Base-by-base conservation (phyloP, 1,140 invertebrate genomes). In the Proales similis region DNA sequence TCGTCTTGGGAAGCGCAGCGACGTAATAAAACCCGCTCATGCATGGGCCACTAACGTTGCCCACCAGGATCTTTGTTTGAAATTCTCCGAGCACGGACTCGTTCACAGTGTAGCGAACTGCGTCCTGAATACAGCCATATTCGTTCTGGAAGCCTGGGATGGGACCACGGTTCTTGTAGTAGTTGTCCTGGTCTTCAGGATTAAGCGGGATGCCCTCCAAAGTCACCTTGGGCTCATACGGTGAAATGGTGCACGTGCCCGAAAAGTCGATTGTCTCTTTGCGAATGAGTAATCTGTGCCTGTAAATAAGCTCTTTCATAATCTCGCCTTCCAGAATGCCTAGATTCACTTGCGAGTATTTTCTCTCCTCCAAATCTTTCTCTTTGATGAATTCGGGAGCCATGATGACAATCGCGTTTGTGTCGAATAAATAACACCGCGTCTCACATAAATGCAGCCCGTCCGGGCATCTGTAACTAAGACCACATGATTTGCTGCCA, bases 11-110 rank as follows among this genome's bases (percentile, higher is more conserved):
- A 36, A 78, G 64, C 3, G 71, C 68, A 5, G 72, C 76, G 2
- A 78, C 74, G 66, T 78, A 77, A 65, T 78, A 78, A 61, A 76
- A 77, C 3, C 76, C 76, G 33, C 72, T 74, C 73, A 76, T 78
- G 65, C 76, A 78, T 2, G 76, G 76, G 9, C 76, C 76, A 7
- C 73, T 73, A 2, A 78, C 72, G 67, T 78, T 77, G 12, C 76
- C 76, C 2, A 74, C 75, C 11, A 77, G 68, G 74, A 78, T 76
- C 47, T 70, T 68, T 68, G 72, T 77, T 4, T 70, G 68, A 32
- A 24, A 57, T 65, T 65, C 68, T 73, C 74, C 72, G 60, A 77
- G 64, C 33, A 70, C 69, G 11, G 64, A 63, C 61, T 72, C 67
- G 51, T 72, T 69, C 1, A 70, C 70, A 17, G 64, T 67, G 60